Conservation (phyloP, 2,113 vertebrate species). For the Protomyctophum bolini region DNA sequence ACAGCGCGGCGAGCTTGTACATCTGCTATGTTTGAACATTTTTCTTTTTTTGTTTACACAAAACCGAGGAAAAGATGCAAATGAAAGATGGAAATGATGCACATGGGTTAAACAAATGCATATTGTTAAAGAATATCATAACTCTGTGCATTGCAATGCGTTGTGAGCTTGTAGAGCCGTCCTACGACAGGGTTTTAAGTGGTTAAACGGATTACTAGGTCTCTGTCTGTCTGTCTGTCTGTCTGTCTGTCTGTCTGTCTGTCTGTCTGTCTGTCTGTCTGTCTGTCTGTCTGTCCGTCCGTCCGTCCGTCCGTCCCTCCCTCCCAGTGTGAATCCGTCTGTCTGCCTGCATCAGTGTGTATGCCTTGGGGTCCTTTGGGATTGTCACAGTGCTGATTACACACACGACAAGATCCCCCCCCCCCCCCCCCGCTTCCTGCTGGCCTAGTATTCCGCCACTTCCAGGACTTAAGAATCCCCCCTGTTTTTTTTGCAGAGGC, state of each 20-base stretch:
- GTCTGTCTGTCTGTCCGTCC: constrained; percentile 46
- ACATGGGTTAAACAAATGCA: too few species aligned
- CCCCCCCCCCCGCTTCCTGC: constrained; percentile 69
- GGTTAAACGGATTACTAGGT: constrained; percentile 4
- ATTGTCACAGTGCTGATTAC: constrained; percentile 80
- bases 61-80: too few species aligned
- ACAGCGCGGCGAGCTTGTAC: too few species aligned
- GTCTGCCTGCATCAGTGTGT: neutral
- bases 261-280: constrained; percentile 57
- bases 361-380: constrained; percentile 62
- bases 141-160: too few species aligned
- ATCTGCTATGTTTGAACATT: too few species aligned
- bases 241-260: constrained; percentile 49
- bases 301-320: too few species aligned
- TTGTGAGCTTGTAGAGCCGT: too few species aligned
- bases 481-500: constrained; percentile 42
- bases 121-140: too few species aligned
- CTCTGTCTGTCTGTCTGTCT: constrained; percentile 3
- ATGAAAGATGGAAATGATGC: too few species aligned
- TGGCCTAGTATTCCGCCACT: constrained; percentile 76
- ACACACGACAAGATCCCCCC: constrained; percentile 70
- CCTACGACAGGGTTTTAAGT: neutral
- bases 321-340: neutral
- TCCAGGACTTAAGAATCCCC: constrained; percentile 71
- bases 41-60: too few species aligned